A percentile compares a stretch with the other conserved stretches of the same genome.
phyloP scores from a whole-genome alignment of 1,140 invertebrate species.

The Bombyx mandarina region DNA sequence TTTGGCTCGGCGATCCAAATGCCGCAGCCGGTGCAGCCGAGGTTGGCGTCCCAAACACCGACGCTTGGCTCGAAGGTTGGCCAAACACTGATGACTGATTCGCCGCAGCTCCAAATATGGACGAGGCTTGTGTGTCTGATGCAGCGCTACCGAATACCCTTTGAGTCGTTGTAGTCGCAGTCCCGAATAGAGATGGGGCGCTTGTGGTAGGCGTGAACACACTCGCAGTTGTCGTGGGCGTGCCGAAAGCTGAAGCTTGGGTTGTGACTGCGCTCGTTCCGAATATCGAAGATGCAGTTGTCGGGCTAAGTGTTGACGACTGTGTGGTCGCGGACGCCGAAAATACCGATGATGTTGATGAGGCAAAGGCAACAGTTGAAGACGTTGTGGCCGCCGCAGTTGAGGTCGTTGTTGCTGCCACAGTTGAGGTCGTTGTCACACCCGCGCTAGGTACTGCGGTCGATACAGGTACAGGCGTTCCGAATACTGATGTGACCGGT shows the following conservation, averaged over 20 bases:
- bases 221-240: constrained; percentile 10
- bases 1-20: constrained; percentile 21
- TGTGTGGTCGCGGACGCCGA: constrained; percentile 7
- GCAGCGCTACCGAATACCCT: constrained; percentile 17
- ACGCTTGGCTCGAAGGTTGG: neutral
- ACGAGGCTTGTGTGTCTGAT: constrained; percentile 17
- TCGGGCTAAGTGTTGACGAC: constrained; percentile 14
- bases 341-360: constrained; percentile 7
- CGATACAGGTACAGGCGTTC: constrained; percentile 5
- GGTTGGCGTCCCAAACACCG: constrained; percentile 2
- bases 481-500: constrained; percentile 15
- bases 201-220: constrained; percentile 11
- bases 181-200: constrained; percentile 23
- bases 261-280: constrained; percentile 21
- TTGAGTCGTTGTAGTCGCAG: constrained; percentile 7
- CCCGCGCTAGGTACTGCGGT: constrained; percentile 14
- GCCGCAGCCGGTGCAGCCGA: constrained; percentile 21
- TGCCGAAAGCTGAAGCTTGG: constrained; percentile 25
- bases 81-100: constrained; percentile 1
- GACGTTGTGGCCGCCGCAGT: constrained; percentile 13
- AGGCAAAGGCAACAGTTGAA: constrained; percentile 9
- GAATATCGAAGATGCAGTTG: constrained; percentile 21
- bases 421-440: neutral
- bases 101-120: constrained; percentile 13
- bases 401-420: constrained; percentile 11